A percentile compares a stretch with the other conserved stretches of the same genome.
Evolutionary conservation across 1,140 invertebrate genomes (phyloP).

Genomic region (Bacillus rossius): DNA sequence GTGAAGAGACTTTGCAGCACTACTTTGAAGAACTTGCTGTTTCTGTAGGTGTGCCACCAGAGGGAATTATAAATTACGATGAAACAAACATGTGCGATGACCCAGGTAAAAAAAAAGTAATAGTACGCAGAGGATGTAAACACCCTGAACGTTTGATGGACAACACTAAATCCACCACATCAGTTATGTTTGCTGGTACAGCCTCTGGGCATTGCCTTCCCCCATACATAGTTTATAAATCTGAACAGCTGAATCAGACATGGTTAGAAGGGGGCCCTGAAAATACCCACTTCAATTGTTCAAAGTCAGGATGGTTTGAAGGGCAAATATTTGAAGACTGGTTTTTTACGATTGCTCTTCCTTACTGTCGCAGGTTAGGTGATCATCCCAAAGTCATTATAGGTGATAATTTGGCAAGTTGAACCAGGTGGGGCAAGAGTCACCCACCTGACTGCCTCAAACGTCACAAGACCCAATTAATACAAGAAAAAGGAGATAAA

Average conservation of each 20-base stretch:
- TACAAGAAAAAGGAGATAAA: too few relatives aligned
- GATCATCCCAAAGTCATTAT: too few relatives aligned
- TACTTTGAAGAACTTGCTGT: conserved; percentile 27
- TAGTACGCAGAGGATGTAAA: conserved; percentile 30
- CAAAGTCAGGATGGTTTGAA: conserved; percentile 32
- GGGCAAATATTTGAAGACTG: conserved; percentile 29
- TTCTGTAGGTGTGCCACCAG: conserved; percentile 30
- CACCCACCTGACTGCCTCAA: too few relatives aligned
- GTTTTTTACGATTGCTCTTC: conserved; percentile 16
- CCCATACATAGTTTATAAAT: conserved; percentile 33
- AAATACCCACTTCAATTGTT: conserved; percentile 22
- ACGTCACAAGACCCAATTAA: too few relatives aligned
- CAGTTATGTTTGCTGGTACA: conserved; percentile 33
- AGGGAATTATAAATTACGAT: conserved; percentile 38
- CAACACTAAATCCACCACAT: conserved; percentile 26
- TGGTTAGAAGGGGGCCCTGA: conserved; percentile 31
- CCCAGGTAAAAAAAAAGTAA: conserved; percentile 28
- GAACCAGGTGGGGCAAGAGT: too few relatives aligned
- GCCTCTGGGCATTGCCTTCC: conserved; percentile 27
- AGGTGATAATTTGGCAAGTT: too few relatives aligned
- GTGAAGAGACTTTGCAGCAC: conserved; percentile 20
- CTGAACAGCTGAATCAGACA: conserved; percentile 30
- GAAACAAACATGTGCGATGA: conserved; percentile 35
- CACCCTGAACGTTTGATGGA: conserved; percentile 36
- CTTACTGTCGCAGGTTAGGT: too few relatives aligned